Base-by-base conservation (phyloP, 2,113 vertebrate species). In the Barnardius zonarius region DNA sequence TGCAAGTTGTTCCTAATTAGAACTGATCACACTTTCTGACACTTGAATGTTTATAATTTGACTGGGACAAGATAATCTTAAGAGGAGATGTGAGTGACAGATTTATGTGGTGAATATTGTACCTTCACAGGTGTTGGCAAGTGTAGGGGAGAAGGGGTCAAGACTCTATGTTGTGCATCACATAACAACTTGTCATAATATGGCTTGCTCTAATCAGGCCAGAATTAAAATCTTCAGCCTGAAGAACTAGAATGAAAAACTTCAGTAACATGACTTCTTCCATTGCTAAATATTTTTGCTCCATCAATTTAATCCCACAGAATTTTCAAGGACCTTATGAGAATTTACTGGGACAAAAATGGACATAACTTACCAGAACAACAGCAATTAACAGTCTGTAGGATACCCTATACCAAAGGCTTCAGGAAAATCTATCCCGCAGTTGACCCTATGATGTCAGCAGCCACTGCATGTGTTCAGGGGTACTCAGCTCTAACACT, bases 371-470 rank as follows among this genome's bases (percentile, higher is more conserved):
- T 48, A 18, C 19, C 22, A 64, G 55, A 67, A 66, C 37, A 75
- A 11, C 43, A 79, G 30, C 68, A 78, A 59, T 82, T 82, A 89
- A 39, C 18, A 77, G 48, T 37, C 52, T 66, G 31, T 74, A 72
- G 91, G 52, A 95, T 92, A 46, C 7, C 4, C 44, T 51, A 1
- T 3, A 81, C 24, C 66, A 86, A 92, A 79, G 49, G 33, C 52
- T 92, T 12, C 33, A 51, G 62, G 75, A 86, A 89, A 86, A 74
- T 70, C 55, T 83, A 93, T 85, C 94, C 94, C 62, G 43, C 41
- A 49, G 23, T 11, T 95, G 86, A 94, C 83, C 83, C 63, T 67
- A 20, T 95, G 95, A 93, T 91, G 92, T 96, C 83, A 86, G 76
- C 81, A 96, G 81, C 63, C 80, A 44, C 81, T 80, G 76, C 90